These are phyloP conservation scores for Scaptomyza hsui DNA, from an alignment of 1,140 invertebrate genomes.

Conservation along the genomic window DNA sequence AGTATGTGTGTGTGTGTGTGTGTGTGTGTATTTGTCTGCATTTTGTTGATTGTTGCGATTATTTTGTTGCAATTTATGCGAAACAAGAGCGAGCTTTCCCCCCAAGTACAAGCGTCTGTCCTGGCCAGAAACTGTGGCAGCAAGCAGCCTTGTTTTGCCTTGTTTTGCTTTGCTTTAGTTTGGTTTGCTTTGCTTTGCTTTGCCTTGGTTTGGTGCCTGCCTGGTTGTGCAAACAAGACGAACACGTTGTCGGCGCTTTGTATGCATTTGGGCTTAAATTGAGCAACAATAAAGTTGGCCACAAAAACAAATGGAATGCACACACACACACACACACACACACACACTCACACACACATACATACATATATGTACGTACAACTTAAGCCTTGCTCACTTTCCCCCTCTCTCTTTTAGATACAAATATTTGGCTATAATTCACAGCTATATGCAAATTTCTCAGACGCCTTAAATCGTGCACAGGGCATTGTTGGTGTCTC, in stretches of 20 bases:
- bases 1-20: constrained; percentile 27
- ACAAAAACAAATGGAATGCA: constrained; percentile 41
- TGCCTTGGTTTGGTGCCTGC: constrained; percentile 7
- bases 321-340: not conserved
- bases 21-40: constrained; percentile 65
- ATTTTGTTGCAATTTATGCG: constrained; percentile 80
- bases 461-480: constrained; percentile 93
- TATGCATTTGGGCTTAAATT: constrained; percentile 71
- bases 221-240: constrained; percentile 19
- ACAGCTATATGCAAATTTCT: constrained; percentile 95
- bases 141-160: no score
- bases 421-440: constrained; percentile 98
- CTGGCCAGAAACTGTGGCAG: not conserved
- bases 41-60: constrained; percentile 80
- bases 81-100: constrained; percentile 53
- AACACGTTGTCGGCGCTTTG: constrained; percentile 39
- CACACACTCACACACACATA: constrained; percentile 5
- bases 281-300: constrained; percentile 71
- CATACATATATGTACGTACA: constrained; percentile 3
- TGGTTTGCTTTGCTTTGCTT: not conserved
- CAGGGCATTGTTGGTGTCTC: constrained; percentile 95
- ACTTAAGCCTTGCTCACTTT: not conserved
- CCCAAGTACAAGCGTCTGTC: not conserved
- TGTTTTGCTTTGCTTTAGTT: no score
- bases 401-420: constrained; percentile 87